Percentiles rank a stretch among this genome's conserved stretches.
Conservation (phyloP, 2,888 invertebrate genomes). For the Strigamia crassipes region DNA sequence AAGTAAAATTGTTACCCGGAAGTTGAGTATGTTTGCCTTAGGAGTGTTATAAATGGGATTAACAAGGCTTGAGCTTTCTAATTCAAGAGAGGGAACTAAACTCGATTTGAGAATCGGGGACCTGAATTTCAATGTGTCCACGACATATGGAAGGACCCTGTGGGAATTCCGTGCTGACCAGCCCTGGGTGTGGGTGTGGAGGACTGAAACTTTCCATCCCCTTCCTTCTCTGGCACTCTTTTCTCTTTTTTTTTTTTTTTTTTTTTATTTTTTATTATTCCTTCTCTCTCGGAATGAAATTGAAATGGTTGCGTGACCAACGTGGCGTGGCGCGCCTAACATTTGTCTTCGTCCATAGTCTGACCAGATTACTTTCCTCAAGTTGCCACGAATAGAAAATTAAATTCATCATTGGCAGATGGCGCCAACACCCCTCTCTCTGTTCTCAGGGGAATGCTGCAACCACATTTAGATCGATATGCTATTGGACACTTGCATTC, state of each 20-base stretch:
- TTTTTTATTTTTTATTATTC: neutral
- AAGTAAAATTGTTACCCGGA: slow-evolving; percentile 36
- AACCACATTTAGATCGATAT: slow-evolving; percentile 37
- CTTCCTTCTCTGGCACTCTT: neutral
- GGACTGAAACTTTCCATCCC: neutral
- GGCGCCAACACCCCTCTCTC: slow-evolving; percentile 21
- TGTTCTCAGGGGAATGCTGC: slow-evolving; percentile 3
- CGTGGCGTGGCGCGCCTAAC: slow-evolving; percentile 31
- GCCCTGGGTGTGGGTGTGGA: neutral
- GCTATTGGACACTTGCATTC: slow-evolving; percentile 33
- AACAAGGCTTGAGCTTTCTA: slow-evolving; percentile 44
- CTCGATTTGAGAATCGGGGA: slow-evolving; percentile 43
- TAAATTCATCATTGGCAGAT: slow-evolving; percentile 42
- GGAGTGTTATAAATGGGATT: slow-evolving; percentile 41
- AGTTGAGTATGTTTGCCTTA: slow-evolving; percentile 28
- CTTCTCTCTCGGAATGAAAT: slow-evolving; percentile 13
- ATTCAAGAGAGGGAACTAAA: slow-evolving; percentile 34
- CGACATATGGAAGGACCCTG: neutral
- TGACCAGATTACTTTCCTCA: slow-evolving; percentile 34
- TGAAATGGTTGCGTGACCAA: slow-evolving; percentile 35
- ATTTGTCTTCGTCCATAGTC: slow-evolving; percentile 37
- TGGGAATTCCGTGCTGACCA: slow-evolving; percentile 43
- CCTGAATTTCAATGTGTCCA: slow-evolving; percentile 46
- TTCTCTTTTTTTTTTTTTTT: neutral
- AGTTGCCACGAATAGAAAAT: slow-evolving; percentile 45